These are phyloP conservation scores for Stomorhina lunata DNA, from an alignment of 2,888 invertebrate genomes.

Conservation along the genomic window DNA sequence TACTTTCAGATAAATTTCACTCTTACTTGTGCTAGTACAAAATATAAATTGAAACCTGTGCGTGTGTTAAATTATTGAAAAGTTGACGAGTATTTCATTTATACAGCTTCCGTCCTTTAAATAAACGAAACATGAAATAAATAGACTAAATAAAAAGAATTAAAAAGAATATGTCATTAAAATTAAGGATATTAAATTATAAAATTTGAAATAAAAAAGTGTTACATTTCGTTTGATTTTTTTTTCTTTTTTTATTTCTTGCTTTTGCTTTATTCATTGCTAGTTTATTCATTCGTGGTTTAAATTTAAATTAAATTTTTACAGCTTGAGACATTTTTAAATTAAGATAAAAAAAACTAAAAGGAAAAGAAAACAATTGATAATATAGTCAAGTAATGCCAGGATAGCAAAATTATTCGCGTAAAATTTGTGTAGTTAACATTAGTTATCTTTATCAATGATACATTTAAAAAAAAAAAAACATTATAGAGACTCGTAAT, in stretches of 20 bases:
- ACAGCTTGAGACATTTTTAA: no score
- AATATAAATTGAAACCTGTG: slow-evolving; percentile 26
- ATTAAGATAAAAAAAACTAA: no score
- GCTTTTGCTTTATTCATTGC: no score
- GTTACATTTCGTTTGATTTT: not conserved
- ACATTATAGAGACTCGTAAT: not conserved
- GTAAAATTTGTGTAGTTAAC: no score
- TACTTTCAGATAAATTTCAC: slow-evolving; percentile 50
- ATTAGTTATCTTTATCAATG: no score
- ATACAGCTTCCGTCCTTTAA: slow-evolving; percentile 44
- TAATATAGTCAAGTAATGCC: no score
- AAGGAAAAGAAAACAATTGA: no score
- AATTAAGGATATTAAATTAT: no score
- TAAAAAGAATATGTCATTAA: not conserved
- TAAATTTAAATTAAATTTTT: no score
- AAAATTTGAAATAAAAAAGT: not conserved
- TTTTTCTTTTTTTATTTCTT: not conserved
- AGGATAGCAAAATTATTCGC: no score
- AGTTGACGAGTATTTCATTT: not conserved
- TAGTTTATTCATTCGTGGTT: no score
- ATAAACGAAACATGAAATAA: slow-evolving; percentile 1
- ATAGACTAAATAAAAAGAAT: not conserved
- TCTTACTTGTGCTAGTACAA: slow-evolving; percentile 41
- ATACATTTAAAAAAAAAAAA: slow-evolving; percentile 27
- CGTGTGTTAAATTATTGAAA: slow-evolving; percentile 19